These are phyloP conservation scores for Galaxea fascicularis DNA, from an alignment of 92 coral and sea anemone genomes.

Conservation along the genomic window DNA sequence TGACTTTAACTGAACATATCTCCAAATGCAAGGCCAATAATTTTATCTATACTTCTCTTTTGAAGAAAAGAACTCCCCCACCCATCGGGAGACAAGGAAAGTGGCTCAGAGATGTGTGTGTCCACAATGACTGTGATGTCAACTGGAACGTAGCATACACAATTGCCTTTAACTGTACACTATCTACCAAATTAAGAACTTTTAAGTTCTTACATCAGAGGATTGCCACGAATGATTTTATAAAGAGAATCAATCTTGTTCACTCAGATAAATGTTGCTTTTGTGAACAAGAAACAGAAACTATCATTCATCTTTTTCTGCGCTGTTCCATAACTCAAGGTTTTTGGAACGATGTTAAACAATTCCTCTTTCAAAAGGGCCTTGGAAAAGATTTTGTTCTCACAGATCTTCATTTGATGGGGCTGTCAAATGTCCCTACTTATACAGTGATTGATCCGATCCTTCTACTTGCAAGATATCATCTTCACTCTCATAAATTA, in stretches of 20 bases:
- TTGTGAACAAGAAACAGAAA: background rate
- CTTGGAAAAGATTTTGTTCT: too few species aligned
- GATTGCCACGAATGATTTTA: background rate
- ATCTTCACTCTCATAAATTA: too few species aligned
- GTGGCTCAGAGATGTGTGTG: background rate
- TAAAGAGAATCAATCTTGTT: background rate
- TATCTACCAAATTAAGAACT: conserved; percentile 8
- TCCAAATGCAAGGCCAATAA: background rate
- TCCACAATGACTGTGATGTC: background rate
- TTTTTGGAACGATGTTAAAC: background rate
- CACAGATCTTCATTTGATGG: too few species aligned
- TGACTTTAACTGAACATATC: background rate
- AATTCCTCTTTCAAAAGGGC: background rate
- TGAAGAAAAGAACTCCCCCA: background rate
- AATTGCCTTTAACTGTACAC: background rate
- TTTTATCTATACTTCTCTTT: background rate
- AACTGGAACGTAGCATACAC: background rate
- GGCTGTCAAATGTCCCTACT: too few species aligned
- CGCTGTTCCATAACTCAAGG: conserved; percentile 2
- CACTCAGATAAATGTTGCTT: conserved; percentile 2
- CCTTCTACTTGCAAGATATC: too few species aligned
- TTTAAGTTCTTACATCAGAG: background rate
- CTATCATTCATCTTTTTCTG: conserved; percentile 2
- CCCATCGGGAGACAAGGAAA: background rate
- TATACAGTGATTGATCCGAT: too few species aligned